Evolutionary conservation across 1,140 invertebrate species (phyloP).

Genomic region (Halictus rubicundus): DNA sequence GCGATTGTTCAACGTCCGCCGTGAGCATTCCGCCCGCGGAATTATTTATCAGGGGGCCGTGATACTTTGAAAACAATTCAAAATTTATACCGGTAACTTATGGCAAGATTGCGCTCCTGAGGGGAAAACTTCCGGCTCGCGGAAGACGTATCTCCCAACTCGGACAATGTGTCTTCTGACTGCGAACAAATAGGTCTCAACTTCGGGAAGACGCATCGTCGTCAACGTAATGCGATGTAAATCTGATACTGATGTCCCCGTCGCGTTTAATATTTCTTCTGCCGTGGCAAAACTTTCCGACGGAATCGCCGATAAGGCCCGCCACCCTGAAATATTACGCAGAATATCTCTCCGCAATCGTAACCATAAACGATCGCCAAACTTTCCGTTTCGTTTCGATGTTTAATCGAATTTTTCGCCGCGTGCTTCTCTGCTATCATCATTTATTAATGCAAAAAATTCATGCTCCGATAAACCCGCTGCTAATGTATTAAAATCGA

Average conservation of each 20-base stretch:
- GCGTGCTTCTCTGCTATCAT: too few relatives aligned
- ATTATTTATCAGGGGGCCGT: slow-evolving; percentile 15
- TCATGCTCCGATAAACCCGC: too few relatives aligned
- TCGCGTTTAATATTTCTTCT: slow-evolving; percentile 22
- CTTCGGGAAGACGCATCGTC: slow-evolving; percentile 27
- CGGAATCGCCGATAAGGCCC: background rate
- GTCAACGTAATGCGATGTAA: slow-evolving; percentile 37
- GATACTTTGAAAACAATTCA: slow-evolving; percentile 26
- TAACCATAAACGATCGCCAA: too few relatives aligned
- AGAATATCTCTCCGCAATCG: too few relatives aligned
- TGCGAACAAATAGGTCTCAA: slow-evolving; percentile 39
- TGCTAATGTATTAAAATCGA: too few relatives aligned
- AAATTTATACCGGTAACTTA: slow-evolving; percentile 37
- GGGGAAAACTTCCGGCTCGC: slow-evolving; percentile 22
- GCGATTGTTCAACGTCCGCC: background rate
- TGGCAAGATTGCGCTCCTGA: slow-evolving; percentile 22
- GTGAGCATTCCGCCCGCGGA: background rate
- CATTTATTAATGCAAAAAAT: too few relatives aligned
- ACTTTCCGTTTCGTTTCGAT: too few relatives aligned
- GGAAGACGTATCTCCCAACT: slow-evolving; percentile 39
- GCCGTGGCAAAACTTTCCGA: background rate
- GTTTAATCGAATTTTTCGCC: too few relatives aligned
- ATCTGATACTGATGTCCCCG: slow-evolving; percentile 37
- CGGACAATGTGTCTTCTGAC: slow-evolving; percentile 40
- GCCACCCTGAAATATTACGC: background rate